phyloP scores from a whole-genome alignment of 2,888 invertebrate genomes.

The Molanna angustata region DNA sequence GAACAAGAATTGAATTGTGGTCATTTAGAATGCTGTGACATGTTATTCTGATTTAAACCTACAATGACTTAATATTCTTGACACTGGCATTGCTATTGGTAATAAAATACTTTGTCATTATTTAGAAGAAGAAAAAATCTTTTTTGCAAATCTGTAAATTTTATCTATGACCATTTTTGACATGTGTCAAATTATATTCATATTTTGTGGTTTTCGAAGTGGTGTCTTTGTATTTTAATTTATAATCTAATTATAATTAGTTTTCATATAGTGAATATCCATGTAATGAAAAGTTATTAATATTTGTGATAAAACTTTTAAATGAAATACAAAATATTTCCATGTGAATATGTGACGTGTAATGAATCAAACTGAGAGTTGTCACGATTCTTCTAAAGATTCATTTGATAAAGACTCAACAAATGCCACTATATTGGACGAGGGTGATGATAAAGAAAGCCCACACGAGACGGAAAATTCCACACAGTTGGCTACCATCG shows the following conservation, averaged over 20 bases:
- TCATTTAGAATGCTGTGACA: too few relatives aligned
- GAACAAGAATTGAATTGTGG: too few relatives aligned
- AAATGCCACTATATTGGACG: constrained; percentile 18
- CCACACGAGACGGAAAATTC: constrained; percentile 12
- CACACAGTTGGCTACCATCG: constrained; percentile 4
- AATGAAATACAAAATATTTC: constrained; percentile 10
- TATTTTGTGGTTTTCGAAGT: not conserved
- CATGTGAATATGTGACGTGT: constrained; percentile 25
- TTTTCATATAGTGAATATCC: not conserved
- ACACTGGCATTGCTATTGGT: too few relatives aligned
- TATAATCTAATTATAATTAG: constrained; percentile 13
- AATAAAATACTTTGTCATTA: too few relatives aligned
- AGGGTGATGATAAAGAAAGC: constrained; percentile 18
- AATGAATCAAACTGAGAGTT: constrained; percentile 19
- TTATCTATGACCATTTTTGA: constrained; percentile 17
- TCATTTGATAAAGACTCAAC: constrained; percentile 20
- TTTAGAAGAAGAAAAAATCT: too few relatives aligned
- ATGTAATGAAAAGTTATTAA: not conserved
- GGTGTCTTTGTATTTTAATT: constrained; percentile 3
- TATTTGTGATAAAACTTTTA: not conserved
- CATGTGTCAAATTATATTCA: constrained; percentile 20
- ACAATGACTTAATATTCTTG: too few relatives aligned
- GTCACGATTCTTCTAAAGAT: constrained; percentile 12
- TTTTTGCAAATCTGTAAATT: too few relatives aligned
- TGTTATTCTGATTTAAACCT: too few relatives aligned